Evolutionary conservation across 2,888 invertebrate species (phyloP), one percentile per base, ranked within the genome.

Genomic region (Danaus chrysippus): DNA sequence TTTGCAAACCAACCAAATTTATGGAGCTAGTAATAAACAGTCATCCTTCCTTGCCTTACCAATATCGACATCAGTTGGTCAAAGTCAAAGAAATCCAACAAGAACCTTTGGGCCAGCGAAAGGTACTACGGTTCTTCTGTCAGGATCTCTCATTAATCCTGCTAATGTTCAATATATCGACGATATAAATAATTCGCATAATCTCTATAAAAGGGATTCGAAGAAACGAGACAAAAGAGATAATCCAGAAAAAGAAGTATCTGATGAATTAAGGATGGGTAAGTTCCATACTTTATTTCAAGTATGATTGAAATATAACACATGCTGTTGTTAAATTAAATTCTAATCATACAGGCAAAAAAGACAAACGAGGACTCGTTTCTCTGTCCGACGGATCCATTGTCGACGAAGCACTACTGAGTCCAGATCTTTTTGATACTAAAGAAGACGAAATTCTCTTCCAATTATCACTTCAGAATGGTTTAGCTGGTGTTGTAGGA

Each of bases 401-500:
- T 55, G 86, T 95, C 0, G 94, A 95, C 69, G 94, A 94, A 70
- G 90, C 92, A 0, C 82, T 92, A 15, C 71, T 93, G 0, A 91
- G 88, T 57, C 85, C 87, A 12, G 79, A 87, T 42, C 74, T 90
- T 12, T 67, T 70, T 1, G 76, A 79, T 0, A 78, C 79, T 11
- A 80, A 83, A 13, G 81, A 83, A 3, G 87, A 89, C 2, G 85
- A 85, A 12, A 83, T 87, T 6, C 56, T 81, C 17, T 89, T 91
- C 73, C 92, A 93, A 71, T 91, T 92, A 68, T 92, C 93, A 11
- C 82, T 94, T 9, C 81, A 93, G 43, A 85, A 86, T 57, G 95
- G 96, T 0, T 86, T 96, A 34, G 94, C 95, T 1, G 94, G 93
- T 61, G 94, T 94, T 46, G 95, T 95, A 0, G 92, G 94, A 9